Percentiles rank a stretch among this genome's conserved stretches.
These are phyloP conservation scores for Cyprinella venusta DNA, from an alignment of 2,797 vertebrate species.

Conservation along the genomic window DNA sequence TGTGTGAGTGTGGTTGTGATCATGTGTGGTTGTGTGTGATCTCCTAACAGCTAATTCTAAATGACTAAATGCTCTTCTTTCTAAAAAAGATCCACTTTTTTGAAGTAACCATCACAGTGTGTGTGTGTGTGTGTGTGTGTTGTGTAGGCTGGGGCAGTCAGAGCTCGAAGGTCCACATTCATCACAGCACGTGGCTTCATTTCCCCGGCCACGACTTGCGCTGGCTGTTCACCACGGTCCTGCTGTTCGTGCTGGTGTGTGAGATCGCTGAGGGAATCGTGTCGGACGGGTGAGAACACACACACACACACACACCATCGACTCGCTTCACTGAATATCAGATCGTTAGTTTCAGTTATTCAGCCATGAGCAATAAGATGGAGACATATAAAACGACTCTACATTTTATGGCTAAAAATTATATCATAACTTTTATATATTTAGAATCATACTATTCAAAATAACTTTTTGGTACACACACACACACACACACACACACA, in stretches of 20 bases:
- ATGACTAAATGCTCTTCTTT: too few species aligned
- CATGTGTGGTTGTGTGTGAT: slow-evolving; percentile 21
- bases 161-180: slow-evolving; percentile 89
- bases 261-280: slow-evolving; percentile 88
- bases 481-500: too few species aligned
- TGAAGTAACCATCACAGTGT: too few species aligned
- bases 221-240: slow-evolving; percentile 86
- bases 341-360: not conserved
- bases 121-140: too few species aligned
- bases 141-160: slow-evolving; percentile 87
- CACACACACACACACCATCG: not conserved
- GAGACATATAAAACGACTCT: not conserved
- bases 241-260: slow-evolving; percentile 86
- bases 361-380: not conserved
- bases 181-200: slow-evolving; percentile 89
- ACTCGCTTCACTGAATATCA: not conserved
- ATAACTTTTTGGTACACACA: too few species aligned
- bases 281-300: slow-evolving; percentile 82
- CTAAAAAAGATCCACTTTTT: too few species aligned
- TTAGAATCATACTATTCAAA: not conserved
- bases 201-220: slow-evolving; percentile 88
- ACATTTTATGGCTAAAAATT: not conserved
- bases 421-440: too few species aligned
- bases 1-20: slow-evolving; percentile 7
- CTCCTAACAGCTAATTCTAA: too few species aligned